phyloP scores from a whole-genome alignment of 1,140 invertebrate genomes.

The Bombus polaris region DNA sequence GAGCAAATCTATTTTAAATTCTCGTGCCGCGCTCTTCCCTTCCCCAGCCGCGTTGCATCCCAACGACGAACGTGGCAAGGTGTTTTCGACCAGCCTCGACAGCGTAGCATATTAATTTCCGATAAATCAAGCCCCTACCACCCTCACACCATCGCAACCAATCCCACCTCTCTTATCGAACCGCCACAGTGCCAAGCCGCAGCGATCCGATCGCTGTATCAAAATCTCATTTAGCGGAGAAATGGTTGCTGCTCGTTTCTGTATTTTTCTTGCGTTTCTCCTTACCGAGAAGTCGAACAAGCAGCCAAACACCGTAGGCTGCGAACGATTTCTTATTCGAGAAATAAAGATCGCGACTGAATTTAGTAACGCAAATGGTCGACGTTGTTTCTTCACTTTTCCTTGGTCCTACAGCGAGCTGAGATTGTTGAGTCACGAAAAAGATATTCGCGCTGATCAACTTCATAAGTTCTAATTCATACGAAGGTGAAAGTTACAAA shows the following conservation, averaged over 20 bases:
- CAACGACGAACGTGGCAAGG: neutral
- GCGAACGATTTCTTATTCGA: neutral
- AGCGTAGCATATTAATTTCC: conserved; percentile 67
- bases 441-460: too few relatives aligned
- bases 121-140: conserved; percentile 65
- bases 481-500: too few relatives aligned
- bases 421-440: too few relatives aligned
- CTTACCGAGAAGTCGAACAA: too few relatives aligned
- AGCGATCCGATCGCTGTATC: conserved; percentile 62
- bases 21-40: neutral
- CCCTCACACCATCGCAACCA: neutral
- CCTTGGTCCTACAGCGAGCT: too few relatives aligned
- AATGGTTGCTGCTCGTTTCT: conserved; percentile 41
- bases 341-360: neutral
- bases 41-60: neutral
- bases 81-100: conserved; percentile 45
- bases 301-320: neutral
- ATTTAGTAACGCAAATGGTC: neutral
- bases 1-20: conserved; percentile 71
- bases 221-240: conserved; percentile 61
- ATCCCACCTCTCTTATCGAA: conserved; percentile 24
- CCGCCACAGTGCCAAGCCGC: conserved; percentile 33
- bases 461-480: too few relatives aligned
- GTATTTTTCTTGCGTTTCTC: conserved; percentile 30
- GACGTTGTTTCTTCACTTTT: neutral